phyloP scores from a whole-genome alignment of 2,113 vertebrate species.

The Cephalopholis sonnerati region DNA sequence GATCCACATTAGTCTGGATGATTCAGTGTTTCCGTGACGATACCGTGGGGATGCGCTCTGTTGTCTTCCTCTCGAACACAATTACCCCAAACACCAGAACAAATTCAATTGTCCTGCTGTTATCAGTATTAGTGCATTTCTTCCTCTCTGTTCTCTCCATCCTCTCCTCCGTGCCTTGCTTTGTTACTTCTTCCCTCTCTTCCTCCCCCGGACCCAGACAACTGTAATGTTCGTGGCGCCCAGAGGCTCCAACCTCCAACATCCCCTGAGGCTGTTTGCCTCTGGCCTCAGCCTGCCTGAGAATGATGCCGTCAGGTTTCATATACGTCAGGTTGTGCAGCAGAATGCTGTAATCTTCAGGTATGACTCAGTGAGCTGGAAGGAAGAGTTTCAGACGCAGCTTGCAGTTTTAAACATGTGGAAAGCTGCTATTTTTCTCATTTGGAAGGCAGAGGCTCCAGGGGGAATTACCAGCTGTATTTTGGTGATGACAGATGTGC shows the following conservation, averaged over 20 bases:
- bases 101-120: conserved; percentile 15
- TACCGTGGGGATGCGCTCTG: background rate
- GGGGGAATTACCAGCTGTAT: too few relatives aligned
- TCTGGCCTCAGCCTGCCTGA: background rate
- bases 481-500: too few relatives aligned
- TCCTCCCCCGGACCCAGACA: conserved; percentile 21
- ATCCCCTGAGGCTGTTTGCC: background rate
- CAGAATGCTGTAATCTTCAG: background rate
- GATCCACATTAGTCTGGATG: background rate
- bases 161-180: background rate
- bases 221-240: conserved; percentile 34
- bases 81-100: conserved; percentile 23
- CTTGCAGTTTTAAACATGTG: background rate
- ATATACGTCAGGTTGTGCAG: conserved; percentile 9
- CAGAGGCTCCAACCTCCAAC: background rate
- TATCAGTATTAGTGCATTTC: conserved; percentile 9
- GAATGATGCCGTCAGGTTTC: background rate
- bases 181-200: background rate
- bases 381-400: background rate
- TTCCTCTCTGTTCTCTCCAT: background rate
- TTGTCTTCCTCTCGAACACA: background rate
- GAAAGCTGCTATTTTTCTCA: too few relatives aligned
- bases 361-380: background rate
- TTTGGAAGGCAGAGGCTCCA: too few relatives aligned
- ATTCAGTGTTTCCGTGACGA: background rate